Evolutionary conservation across 2,888 invertebrate species (phyloP).

Genomic region (Amiota minor): DNA sequence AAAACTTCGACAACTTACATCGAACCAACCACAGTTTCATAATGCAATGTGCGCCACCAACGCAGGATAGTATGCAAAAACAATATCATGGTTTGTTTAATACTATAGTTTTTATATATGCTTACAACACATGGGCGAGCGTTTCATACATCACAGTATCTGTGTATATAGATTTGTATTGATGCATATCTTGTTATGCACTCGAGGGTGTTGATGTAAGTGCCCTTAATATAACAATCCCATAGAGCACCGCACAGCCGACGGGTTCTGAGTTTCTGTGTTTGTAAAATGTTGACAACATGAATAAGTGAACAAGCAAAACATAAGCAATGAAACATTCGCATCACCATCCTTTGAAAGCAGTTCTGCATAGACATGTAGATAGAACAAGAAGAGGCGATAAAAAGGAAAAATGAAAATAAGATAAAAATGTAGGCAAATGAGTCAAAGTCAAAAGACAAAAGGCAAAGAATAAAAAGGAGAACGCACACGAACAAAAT

Average conservation of each 20-base stretch:
- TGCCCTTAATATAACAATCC: not conserved
- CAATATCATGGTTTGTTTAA: not conserved
- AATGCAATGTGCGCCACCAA: slow-evolving; percentile 37
- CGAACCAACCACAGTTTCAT: slow-evolving; percentile 56
- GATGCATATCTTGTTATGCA: no score
- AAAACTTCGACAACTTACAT: slow-evolving; percentile 13
- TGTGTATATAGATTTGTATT: no score
- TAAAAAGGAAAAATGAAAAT: not conserved
- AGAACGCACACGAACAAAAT: not conserved
- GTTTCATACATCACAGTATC: slow-evolving; percentile 1
- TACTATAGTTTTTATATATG: not conserved
- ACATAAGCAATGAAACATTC: not conserved
- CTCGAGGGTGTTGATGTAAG: not conserved
- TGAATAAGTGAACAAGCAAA: slow-evolving; percentile 53
- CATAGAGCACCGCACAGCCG: not conserved
- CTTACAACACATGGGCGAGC: not conserved
- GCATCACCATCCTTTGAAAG: not conserved
- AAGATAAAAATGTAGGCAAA: slow-evolving; percentile 38
- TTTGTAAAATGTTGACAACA: slow-evolving; percentile 48
- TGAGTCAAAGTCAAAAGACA: slow-evolving; percentile 37
- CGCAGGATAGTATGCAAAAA: slow-evolving; percentile 22
- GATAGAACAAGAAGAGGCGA: not conserved
- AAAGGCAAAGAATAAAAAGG: not conserved
- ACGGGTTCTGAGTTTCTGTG: not conserved
- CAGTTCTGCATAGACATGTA: not conserved